Evolutionary conservation across 2,888 invertebrate species (phyloP), one percentile per base, ranked within the genome.

Genomic region (Rhynchonema sp.): DNA sequence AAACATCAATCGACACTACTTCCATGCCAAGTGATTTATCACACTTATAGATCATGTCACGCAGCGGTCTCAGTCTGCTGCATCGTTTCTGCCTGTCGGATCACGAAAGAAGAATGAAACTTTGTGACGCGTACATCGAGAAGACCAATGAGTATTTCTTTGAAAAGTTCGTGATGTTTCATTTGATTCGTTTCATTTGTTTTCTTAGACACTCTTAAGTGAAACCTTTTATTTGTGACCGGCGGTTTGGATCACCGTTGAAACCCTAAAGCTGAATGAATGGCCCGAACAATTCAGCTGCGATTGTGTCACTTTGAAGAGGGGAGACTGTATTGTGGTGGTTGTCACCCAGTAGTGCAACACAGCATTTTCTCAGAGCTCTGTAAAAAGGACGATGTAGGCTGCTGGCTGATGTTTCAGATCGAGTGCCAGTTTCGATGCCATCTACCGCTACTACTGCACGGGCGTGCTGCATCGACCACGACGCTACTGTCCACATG

Each of bases 21-120:
- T 13, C 65, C 68, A 25, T 67, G 67, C 61, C 71, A 71, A 61
- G 66, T 70, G 9, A 70, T 71, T 55, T 61, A 71, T n/a, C n/a
- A n/a, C n/a, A n/a, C n/a, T n/a, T n/a, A n/a, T n/a, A n/a, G n/a
- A 49, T 67, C 67, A 6, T 49, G 49, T 6, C 3, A 3, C 49
- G 49, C 6, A 6, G 20, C 20, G 49, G 49, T n/a, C n/a, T 20
- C 23, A n/a, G n/a, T 17, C n/a, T 49, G 13, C 9, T 49, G 49
- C 49, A 49, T 23, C 49, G 49, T 6, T 49, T 49, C 49, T 17
- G n/a, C 49, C 9, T 49, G 49, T 6, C 49, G 3, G 49, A 49
- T 27, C 70, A 71, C 59, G 58, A 62, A 3, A 64, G 69, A 9
- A 61, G 69, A 57, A 58, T 68, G 58, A 68, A 67, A 63, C 69